Conservation (phyloP, 1,140 invertebrate genomes). For the Venturia canescens region DNA sequence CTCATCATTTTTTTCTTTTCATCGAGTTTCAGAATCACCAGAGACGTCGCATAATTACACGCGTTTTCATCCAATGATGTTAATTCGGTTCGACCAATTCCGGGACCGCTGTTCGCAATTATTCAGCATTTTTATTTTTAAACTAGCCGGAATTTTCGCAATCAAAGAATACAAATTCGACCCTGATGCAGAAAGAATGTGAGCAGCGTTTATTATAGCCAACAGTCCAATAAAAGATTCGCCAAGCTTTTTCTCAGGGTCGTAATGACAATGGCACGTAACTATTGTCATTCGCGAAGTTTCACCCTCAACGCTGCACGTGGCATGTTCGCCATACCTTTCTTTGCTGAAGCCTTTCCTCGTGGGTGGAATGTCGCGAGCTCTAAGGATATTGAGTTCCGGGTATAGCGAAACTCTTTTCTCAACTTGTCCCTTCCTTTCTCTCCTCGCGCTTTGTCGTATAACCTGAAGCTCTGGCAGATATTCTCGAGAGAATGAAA, state of each 20-base stretch:
- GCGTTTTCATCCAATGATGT: too few species aligned
- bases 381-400: conserved; percentile 25
- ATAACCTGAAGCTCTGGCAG: not conserved
- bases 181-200: not conserved
- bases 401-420: conserved; percentile 14
- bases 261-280: not conserved
- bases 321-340: not conserved
- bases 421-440: not conserved
- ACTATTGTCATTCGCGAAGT: not conserved
- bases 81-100: too few species aligned
- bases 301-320: not conserved
- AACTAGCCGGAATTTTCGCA: too few species aligned
- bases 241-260: not conserved
- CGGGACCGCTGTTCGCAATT: too few species aligned
- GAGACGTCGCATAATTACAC: too few species aligned
- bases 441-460: not conserved
- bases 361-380: conserved; percentile 8
- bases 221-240: not conserved
- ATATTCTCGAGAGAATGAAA: not conserved
- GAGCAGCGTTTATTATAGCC: not conserved
- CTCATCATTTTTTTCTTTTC: not conserved
- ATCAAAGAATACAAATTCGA: not conserved
- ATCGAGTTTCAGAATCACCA: too few species aligned
- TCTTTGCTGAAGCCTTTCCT: not conserved
- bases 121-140: too few species aligned